Conservation (phyloP, 2,888 invertebrate genomes). For the Dolomedes plantarius region DNA sequence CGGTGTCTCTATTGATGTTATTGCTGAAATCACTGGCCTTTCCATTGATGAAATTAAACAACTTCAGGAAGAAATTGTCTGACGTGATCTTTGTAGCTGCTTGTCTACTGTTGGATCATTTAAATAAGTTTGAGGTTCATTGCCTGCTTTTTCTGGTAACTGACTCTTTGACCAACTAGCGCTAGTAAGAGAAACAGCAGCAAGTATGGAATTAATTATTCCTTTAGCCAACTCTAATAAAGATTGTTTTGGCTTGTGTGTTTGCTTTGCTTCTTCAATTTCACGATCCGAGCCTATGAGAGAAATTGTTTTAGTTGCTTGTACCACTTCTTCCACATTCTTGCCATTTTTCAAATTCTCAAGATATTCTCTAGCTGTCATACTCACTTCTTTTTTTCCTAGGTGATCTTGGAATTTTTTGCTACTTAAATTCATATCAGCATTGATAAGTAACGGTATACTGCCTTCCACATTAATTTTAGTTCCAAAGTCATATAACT, state of each 20-base stretch:
- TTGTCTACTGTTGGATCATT: constrained; percentile 43
- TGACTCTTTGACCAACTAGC: constrained; percentile 26
- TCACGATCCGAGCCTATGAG: too few species aligned
- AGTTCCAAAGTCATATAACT: constrained; percentile 52
- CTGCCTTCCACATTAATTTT: constrained; percentile 45
- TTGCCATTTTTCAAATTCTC: constrained; percentile 38
- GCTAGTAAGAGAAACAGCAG: too few species aligned
- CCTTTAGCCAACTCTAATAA: too few species aligned
- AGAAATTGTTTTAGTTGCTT: too few species aligned
- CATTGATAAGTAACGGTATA: constrained; percentile 40
- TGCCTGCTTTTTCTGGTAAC: constrained; percentile 7
- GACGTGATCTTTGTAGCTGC: constrained; percentile 33
- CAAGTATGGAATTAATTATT: too few species aligned
- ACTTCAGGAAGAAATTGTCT: constrained; percentile 33
- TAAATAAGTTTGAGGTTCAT: constrained; percentile 41
- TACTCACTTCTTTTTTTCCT: constrained; percentile 36
- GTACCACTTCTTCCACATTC: too few species aligned
- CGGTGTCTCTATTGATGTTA: constrained; percentile 39
- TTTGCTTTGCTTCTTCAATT: too few species aligned
- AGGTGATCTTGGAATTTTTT: constrained; percentile 38
- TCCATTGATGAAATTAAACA: constrained; percentile 43
- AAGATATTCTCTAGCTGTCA: constrained; percentile 57
- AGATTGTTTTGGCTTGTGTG: too few species aligned
- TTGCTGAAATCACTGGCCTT: constrained; percentile 38
- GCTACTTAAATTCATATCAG: constrained; percentile 45